A percentile compares a stretch with the other conserved stretches of the same genome.
Evolutionary conservation across 1,140 invertebrate genomes (phyloP).

Genomic region (Euura lappo): DNA sequence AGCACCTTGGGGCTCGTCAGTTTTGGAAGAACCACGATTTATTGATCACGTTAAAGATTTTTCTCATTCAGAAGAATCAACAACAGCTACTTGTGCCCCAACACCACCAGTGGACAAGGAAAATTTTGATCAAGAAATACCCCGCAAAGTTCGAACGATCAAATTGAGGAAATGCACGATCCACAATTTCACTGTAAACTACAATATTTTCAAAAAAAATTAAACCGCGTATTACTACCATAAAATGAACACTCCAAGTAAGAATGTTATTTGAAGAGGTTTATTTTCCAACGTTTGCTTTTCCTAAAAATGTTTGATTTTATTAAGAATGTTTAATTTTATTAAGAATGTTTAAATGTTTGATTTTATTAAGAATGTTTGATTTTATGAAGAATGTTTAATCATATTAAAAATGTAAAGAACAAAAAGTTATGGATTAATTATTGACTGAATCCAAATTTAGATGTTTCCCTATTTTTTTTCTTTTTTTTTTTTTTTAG

Average conservation of each 20-base stretch:
- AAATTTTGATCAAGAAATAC: constrained; percentile 1
- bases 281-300: not conserved
- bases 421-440: not conserved
- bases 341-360: too few relatives aligned
- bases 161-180: not conserved
- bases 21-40: not conserved
- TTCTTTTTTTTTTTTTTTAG: too few relatives aligned
- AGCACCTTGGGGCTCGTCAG: not conserved
- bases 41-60: not conserved
- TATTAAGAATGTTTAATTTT: too few relatives aligned
- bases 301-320: too few relatives aligned
- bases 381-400: too few relatives aligned
- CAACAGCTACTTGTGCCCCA: not conserved
- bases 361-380: too few relatives aligned
- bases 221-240: not conserved
- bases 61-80: constrained; percentile 3
- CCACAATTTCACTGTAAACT: not conserved
- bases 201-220: not conserved
- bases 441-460: not conserved
- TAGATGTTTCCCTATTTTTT: not conserved
- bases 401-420: not conserved
- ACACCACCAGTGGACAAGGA: not conserved
- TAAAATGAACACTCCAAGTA: too few relatives aligned
- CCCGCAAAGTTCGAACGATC: not conserved
- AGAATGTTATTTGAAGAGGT: not conserved